Base-by-base conservation (phyloP, 1,140 invertebrate genomes). In the Nephila pilipes region DNA sequence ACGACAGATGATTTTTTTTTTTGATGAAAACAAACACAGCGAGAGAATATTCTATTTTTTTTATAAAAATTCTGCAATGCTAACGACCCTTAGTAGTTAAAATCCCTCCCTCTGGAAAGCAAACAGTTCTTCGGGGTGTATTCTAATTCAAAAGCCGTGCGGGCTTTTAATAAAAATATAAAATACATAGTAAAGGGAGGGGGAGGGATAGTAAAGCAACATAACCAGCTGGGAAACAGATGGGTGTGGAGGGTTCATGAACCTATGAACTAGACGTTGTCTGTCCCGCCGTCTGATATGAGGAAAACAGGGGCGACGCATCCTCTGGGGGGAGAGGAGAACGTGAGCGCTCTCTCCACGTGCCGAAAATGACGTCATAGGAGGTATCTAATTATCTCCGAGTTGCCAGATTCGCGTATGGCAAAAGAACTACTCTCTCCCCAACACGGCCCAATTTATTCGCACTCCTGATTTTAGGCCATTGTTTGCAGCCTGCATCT, bases 351-450 rank as follows among this genome's bases (percentile, higher is more conserved):
- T 87, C 58, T n/a, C 58, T 58, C 55, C 85, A 87, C 85, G 85
- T 87, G 85, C 85, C 85, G 55, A n/a, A 20, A 63, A 38, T 88
- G 87, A 88, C 87, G 87, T 88, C 87, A 88, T 55, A 16, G 16
- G 22, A 69, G 58, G 60, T 75, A 88, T 88, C 87, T 88, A 88
- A 88, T 88, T 88, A 88, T 75, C 87, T 65, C 38, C 32, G 22
- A 38, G 60, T 75, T 88, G 87, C 87, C 87, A 88, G 87, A 88
- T 88, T 88, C 87, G 38, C 20, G 85, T 18, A 6, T 20, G 29
- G 69, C 32, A 32, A 75, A 32, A 32, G 69, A 60, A 60, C n/a
- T 22, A 20, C 20, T 22, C 57, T 29, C 69, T 75, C 58, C 69
- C 69, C 65, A 29, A 25, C 54, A 16, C 29, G 85, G 58, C 85